phyloP scores from a whole-genome alignment of 1,140 invertebrate genomes.

The Luehdorfia chinensis region DNA sequence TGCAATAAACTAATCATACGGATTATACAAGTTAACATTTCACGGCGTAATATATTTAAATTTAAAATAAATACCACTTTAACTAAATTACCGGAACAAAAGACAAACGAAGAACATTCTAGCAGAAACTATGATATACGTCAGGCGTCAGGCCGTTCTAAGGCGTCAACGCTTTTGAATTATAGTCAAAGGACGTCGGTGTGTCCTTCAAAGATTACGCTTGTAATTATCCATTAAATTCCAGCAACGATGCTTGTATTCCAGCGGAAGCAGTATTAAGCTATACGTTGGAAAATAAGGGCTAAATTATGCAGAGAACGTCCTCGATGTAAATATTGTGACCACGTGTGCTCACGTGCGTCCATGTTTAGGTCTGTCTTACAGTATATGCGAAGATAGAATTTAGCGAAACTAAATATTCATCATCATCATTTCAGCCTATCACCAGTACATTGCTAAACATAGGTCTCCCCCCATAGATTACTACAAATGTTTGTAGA shows the following conservation, averaged over 20 bases:
- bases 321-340: conserved; percentile 61
- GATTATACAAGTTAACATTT: no score
- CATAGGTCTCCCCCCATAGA: no score
- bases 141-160: not conserved
- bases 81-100: no score
- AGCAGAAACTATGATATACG: no score
- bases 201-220: conserved; percentile 5
- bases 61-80: no score
- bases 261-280: conserved; percentile 21
- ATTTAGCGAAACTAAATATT: no score
- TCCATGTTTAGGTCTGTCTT: not conserved
- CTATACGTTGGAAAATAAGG: conserved; percentile 22
- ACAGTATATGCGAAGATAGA: conserved; percentile 10
- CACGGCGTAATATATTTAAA: no score
- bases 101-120: no score
- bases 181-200: not conserved
- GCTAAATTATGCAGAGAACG: conserved; percentile 57
- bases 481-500: no score
- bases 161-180: not conserved
- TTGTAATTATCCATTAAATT: conserved; percentile 9
- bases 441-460: no score
- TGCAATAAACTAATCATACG: no score
- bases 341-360: conserved; percentile 54
- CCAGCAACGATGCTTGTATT: not conserved
- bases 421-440: no score